Conservation (phyloP, 2,888 invertebrate species). For the Lutraria lutraria region DNA sequence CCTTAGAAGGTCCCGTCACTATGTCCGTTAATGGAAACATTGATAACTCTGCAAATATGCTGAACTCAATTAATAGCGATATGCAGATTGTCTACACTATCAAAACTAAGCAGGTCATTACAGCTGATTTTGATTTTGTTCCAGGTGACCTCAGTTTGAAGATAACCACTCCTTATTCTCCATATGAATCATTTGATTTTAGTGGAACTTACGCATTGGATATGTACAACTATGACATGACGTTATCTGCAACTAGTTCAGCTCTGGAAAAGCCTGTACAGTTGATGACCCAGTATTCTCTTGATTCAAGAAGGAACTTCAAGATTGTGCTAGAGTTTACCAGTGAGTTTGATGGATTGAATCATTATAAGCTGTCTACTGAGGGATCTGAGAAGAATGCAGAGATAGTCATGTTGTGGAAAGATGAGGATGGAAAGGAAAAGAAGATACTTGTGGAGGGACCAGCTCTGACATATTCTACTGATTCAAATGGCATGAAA, state of each 20-base stretch:
- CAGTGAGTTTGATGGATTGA: constrained; percentile 59
- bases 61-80: background rate
- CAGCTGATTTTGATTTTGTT: background rate
- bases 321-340: constrained; percentile 62
- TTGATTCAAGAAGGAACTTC: background rate
- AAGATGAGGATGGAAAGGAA: constrained; percentile 29
- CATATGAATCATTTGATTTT: constrained; percentile 37
- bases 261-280: constrained; percentile 7
- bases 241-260: constrained; percentile 12
- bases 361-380: constrained; percentile 38
- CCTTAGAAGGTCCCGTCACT: constrained; percentile 28
- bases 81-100: background rate
- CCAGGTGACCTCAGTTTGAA: constrained; percentile 6
- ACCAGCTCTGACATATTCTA: background rate
- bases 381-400: constrained; percentile 45
- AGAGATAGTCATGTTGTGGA: constrained; percentile 49
- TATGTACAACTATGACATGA: background rate
- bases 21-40: background rate
- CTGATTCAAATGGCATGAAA: constrained; percentile 10
- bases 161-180: constrained; percentile 31
- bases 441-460: constrained; percentile 49
- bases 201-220: background rate
- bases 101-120: constrained; percentile 16
- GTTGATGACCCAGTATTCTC: background rate
- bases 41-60: background rate